Base-by-base conservation (phyloP, 1,140 invertebrate species). In the Drosophila kanapiae region DNA sequence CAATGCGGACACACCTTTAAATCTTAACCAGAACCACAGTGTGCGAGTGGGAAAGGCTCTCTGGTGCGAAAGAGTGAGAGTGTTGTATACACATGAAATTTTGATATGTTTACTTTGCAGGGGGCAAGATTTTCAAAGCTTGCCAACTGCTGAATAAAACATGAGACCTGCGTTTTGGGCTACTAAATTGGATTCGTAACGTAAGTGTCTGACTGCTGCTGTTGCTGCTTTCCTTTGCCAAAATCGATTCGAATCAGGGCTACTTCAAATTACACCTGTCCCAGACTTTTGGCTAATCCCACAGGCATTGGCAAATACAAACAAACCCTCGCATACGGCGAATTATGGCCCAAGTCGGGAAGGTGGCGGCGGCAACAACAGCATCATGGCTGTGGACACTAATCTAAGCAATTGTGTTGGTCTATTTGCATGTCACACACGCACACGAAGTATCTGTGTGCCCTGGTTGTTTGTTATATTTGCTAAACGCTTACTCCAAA, bases 381-480 rank as follows among this genome's bases (percentile, higher is more conserved):
- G n/a, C 23, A 35, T 14, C 45, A 67, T 62, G 43, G 51, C 70
- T 76, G 53, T 29, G 57, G 49, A 57, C 53, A 80, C 63, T 83
- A 86, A 86, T 87, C 84, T 77, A 56, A 83, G 83, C 71, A 80
- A 82, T 87, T 86, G 75, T 74, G 45, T 69, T 82, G 58, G 42
- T 49, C 60, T 59, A 82, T 82, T 81, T 78, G 78, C 81, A 78
- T 69, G 49, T 29, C 11, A 63, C 75, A 56, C 43, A 77, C 62
- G 62, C 45, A 43, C 72, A 54, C 38, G 18, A 10, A 37, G 58
- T 75, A 75, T 60, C 57, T 78, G 59, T 54, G 60, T 47, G 69
- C 11, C 23, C n/a, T 11, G 79, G 59, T 61, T 80, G 80, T 83
- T 88, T 88, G 83, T 87, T 88, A 80, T 87, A 87, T 87, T 87